These are phyloP conservation scores for Dilophus febrilis DNA, from an alignment of 2,888 invertebrate species.

Conservation along the genomic window DNA sequence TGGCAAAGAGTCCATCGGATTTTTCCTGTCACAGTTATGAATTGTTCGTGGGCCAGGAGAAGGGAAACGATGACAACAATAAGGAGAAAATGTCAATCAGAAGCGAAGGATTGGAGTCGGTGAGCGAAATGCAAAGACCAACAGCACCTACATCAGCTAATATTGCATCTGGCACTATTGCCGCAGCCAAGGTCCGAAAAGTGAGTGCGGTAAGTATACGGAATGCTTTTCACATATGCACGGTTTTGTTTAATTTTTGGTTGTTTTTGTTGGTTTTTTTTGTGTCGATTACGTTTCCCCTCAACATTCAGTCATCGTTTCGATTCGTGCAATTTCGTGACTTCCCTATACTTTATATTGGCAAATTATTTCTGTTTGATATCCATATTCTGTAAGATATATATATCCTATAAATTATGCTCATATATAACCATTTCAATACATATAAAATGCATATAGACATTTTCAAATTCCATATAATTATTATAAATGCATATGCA, in stretches of 20 bases:
- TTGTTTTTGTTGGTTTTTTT: slow-evolving; percentile 7
- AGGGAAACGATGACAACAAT: slow-evolving; percentile 77
- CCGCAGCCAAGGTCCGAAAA: slow-evolving; percentile 60
- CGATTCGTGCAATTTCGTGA: too few relatives aligned
- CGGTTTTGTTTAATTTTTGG: slow-evolving; percentile 7
- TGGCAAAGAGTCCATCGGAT: slow-evolving; percentile 80
- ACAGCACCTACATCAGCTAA: slow-evolving; percentile 30
- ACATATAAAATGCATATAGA: too few relatives aligned
- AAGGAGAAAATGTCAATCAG: slow-evolving; percentile 84
- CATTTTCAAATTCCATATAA: too few relatives aligned
- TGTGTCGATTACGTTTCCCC: too few relatives aligned
- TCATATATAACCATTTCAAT: too few relatives aligned
- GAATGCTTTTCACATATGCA: slow-evolving; percentile 13
- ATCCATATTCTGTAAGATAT: too few relatives aligned
- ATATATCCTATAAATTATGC: too few relatives aligned
- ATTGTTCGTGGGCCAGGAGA: slow-evolving; percentile 75
- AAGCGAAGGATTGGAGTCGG: slow-evolving; percentile 76
- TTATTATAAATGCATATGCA: too few relatives aligned
- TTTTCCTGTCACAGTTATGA: slow-evolving; percentile 87
- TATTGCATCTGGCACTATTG: slow-evolving; percentile 22
- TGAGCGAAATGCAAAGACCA: slow-evolving; percentile 57
- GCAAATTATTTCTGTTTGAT: too few relatives aligned
- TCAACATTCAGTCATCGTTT: too few relatives aligned
- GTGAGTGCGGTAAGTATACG: slow-evolving; percentile 76
- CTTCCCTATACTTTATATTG: too few relatives aligned